Base-by-base conservation (phyloP, 2,888 invertebrate species). In the Morpho helenor region DNA sequence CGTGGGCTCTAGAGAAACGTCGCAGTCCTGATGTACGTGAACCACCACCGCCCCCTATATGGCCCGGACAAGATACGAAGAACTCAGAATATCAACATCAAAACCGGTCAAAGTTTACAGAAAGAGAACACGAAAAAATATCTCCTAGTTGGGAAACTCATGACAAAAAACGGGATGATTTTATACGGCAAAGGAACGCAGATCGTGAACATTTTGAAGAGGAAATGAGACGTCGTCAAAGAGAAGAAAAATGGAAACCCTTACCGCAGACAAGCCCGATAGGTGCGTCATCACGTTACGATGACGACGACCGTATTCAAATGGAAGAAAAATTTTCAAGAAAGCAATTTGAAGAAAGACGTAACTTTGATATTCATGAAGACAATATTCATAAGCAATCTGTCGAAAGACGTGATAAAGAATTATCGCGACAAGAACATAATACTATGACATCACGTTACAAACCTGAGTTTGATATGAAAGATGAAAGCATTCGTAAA, bases 1-100 rank as follows among this genome's bases (percentile, higher is more conserved):
- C 88, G 0, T 89, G 88, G 88, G 87, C 86, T 0, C 67, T 84
- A 2, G 88, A 89, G 60, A 87, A 87, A 63, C 80, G 86, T 4
- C 70, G 75, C 55, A 86, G 85, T 60, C 82, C 87, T 1, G 79
- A 80, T 6, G 55, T 66, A 2, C 66, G 67, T 2, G 80, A 81
- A 16, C 78, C 84, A 0, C 88, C 88, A 0, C 87, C 86, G 0
- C 87, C 88, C 0, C 87, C 88, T 0, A 49, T 68, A 3, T 87
- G 87, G 88, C 86, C 87, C 0, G 84, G 78, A 9, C 80, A 75
- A 55, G 71, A 66, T 7, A 8, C 50, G 39, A 69, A 69, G 66
- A 58, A 71, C 65, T 22, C 67, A 8, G 57, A 62, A 9, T 66
- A 67, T 44, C 10, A 51, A 7, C 63, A 59, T 22, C 54, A 61